phyloP scores from a whole-genome alignment of 2,888 invertebrate genomes.

The Cristatella mucedo region DNA sequence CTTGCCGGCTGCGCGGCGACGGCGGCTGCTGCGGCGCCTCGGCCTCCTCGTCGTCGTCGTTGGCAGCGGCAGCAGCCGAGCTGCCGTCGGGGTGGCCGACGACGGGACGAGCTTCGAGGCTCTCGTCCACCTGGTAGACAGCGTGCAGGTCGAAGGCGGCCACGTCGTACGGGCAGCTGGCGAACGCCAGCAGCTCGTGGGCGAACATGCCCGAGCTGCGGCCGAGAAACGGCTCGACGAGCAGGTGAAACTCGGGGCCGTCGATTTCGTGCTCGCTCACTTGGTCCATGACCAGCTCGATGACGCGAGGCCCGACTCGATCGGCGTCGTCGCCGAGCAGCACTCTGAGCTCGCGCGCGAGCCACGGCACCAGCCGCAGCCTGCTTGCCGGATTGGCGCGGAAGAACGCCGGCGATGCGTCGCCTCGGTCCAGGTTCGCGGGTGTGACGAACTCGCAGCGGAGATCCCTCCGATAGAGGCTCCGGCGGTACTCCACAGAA shows the following conservation, averaged over 20 bases:
- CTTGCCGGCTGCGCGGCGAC: too few relatives aligned
- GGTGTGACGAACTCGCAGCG: too few relatives aligned
- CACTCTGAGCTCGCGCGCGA: slow-evolving; percentile 66
- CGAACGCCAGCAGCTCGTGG: slow-evolving; percentile 71
- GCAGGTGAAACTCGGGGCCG: slow-evolving; percentile 50
- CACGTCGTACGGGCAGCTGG: slow-evolving; percentile 70
- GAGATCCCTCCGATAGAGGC: too few relatives aligned
- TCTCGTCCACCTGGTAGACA: too few relatives aligned
- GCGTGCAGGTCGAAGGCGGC: slow-evolving; percentile 45
- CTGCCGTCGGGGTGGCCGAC: too few relatives aligned
- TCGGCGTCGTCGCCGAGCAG: slow-evolving; percentile 42
- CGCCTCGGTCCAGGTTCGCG: too few relatives aligned
- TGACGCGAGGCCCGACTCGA: slow-evolving; percentile 44
- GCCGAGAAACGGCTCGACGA: slow-evolving; percentile 53
- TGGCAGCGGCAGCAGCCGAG: too few relatives aligned
- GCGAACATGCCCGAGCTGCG: slow-evolving; percentile 65
- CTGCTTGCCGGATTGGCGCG: slow-evolving; percentile 54
- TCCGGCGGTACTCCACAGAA: too few relatives aligned
- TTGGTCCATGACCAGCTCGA: slow-evolving; percentile 53
- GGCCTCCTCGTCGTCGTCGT: too few relatives aligned
- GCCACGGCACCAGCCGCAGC: slow-evolving; percentile 69
- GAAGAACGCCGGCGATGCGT: slow-evolving; percentile 30
- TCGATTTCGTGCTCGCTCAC: slow-evolving; percentile 40
- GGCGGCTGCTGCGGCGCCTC: too few relatives aligned
- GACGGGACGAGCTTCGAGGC: too few relatives aligned